Base-by-base conservation (phyloP, 1,140 invertebrate genomes). In the Acromyrmex heyeri region DNA sequence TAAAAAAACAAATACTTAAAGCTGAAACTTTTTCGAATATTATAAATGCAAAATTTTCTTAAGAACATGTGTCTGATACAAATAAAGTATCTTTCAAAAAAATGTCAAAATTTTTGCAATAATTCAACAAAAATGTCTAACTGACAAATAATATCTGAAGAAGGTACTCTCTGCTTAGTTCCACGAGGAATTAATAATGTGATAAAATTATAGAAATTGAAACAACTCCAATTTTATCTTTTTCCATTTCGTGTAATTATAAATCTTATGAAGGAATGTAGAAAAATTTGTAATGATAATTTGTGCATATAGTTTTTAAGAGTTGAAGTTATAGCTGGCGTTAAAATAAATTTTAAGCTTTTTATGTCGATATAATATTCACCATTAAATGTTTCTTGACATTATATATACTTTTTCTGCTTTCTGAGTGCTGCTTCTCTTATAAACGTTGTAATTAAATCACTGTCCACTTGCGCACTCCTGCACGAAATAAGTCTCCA, bases 391-490 rank as follows among this genome's bases (percentile, higher is more conserved):
- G 27, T 73, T 83, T 73, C 34, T 70, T 50, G 38, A 83, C 55
- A 62, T 83, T 73, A 83, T 61, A 38, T 24, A 83, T 62, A 83
- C 73, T 83, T 57, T 69, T 83, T 61, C 38, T 48, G 24, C 53
- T 16, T 27, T 48, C 67, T 44, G 24, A 30, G 44, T 50, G 38
- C 18, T 14, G 38, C 18, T 38, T n/a, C 38, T 82, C 59, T 48
- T 50, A 83, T 83, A 82, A 82, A 73, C 53, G 67, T 72, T 27
- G 61, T 82, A 83, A 83, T 83, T 83, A 83, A 83, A 83, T 83
- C 55, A 21, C 55, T 50, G 38, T 50, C n/a, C 69, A 61, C 27
- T 50, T 44, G 50, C 64, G 48, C 64, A 48, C 21, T 57, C n/a
- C 21, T 81, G 65, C 78, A 70, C 78, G 34, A 72, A 81, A 81